Evolutionary conservation across 1,140 invertebrate genomes (phyloP).

Genomic region (Mactra quadrangularis): DNA sequence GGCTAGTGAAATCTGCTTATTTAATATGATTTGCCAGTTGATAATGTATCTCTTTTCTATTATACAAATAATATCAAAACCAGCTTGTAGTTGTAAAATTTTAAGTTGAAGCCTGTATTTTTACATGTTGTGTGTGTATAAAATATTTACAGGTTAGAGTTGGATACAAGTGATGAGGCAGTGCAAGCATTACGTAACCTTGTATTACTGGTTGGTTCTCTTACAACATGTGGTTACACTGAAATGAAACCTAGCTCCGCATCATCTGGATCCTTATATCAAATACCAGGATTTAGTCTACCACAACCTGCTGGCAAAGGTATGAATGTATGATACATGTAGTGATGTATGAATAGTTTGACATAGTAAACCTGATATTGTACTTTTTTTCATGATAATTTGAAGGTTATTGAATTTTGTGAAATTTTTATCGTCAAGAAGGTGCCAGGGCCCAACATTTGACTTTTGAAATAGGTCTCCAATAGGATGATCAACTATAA

Average conservation of each 20-base stretch:
- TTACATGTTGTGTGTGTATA: no score
- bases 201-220: slow-evolving; percentile 95
- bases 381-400: neutral
- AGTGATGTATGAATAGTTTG: slow-evolving; percentile 6
- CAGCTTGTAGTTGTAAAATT: no score
- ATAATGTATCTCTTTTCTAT: no score
- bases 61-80: no score
- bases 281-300: slow-evolving; percentile 95
- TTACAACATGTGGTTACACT: slow-evolving; percentile 96
- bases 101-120: no score
- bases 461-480: no score
- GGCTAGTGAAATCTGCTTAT: no score
- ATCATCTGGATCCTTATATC: slow-evolving; percentile 94
- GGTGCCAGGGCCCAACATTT: no score
- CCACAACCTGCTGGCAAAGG: slow-evolving; percentile 95
- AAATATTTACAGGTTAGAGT: slow-evolving; percentile 78
- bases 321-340: slow-evolving; percentile 52
- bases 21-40: no score
- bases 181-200: slow-evolving; percentile 94
- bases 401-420: neutral
- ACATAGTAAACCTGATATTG: neutral
- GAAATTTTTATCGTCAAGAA: no score
- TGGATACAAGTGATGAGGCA: slow-evolving; percentile 77
- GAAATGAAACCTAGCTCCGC: slow-evolving; percentile 88
- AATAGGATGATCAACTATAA: no score